Evolutionary conservation across 2,888 invertebrate species (phyloP).

Genomic region (Pammene fasciana): DNA sequence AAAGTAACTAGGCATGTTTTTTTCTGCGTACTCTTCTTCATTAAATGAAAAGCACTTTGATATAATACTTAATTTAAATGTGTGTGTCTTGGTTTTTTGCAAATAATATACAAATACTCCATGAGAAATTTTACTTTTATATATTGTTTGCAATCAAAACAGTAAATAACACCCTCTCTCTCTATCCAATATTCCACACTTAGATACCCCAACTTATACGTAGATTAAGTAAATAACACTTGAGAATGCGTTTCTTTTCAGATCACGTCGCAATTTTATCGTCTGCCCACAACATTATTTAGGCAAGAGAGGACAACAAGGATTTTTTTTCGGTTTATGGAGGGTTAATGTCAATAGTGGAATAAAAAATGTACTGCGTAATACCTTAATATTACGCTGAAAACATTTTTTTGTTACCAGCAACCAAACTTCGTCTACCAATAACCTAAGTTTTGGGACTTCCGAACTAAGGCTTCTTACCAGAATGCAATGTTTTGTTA

Average conservation of each 20-base stretch:
- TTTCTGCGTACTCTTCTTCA: no score
- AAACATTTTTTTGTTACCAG: no score
- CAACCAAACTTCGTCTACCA: no score
- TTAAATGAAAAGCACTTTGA: no score
- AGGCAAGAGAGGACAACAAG: slow-evolving; percentile 33
- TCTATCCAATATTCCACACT: neutral
- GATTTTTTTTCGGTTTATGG: slow-evolving; percentile 27
- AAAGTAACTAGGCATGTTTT: no score
- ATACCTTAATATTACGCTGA: no score
- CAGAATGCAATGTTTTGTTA: no score
- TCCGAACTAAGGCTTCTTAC: no score
- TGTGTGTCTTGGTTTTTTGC: no score
- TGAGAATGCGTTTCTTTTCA: slow-evolving; percentile 33
- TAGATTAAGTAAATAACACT: slow-evolving; percentile 37
- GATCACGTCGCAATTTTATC: slow-evolving; percentile 40
- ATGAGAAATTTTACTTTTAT: neutral
- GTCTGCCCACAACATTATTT: slow-evolving; percentile 37
- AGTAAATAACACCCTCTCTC: neutral
- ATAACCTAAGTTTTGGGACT: no score
- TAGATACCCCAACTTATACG: slow-evolving; percentile 1
- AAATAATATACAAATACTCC: no score
- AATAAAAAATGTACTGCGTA: slow-evolving; percentile 14
- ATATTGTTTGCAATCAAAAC: neutral
- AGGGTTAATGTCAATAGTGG: slow-evolving; percentile 11
- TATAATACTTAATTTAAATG: no score